phyloP scores from a whole-genome alignment of 2,888 invertebrate species.

The Lepas anatifera region DNA sequence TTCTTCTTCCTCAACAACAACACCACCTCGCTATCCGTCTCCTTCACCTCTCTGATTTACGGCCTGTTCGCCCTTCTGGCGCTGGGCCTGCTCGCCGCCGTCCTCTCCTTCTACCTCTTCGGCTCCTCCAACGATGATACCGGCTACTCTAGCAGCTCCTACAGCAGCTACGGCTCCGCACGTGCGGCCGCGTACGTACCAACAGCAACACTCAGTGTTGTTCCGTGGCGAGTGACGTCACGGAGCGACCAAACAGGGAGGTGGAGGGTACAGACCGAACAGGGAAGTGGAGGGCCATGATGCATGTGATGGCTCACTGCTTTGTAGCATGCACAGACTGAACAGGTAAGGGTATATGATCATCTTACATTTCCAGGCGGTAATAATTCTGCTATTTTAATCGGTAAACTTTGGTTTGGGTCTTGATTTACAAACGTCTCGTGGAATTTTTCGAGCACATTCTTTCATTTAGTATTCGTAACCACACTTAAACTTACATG shows the following conservation, averaged over 20 bases:
- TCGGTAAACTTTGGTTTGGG: too few relatives aligned
- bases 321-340: too few relatives aligned
- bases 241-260: background rate
- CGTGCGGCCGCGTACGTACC: background rate
- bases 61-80: slow-evolving; percentile 1
- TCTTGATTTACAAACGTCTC: too few relatives aligned
- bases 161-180: background rate
- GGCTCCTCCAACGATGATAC: background rate
- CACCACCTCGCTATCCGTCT: slow-evolving; percentile 8
- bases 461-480: too few relatives aligned
- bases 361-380: too few relatives aligned
- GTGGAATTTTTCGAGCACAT: too few relatives aligned
- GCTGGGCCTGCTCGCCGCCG: background rate
- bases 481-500: too few relatives aligned
- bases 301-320: too few relatives aligned
- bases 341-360: too few relatives aligned
- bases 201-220: background rate
- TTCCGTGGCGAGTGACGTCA: background rate
- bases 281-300: too few relatives aligned
- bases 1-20: slow-evolving; percentile 13
- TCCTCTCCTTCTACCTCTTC: background rate
- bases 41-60: background rate
- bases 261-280: background rate
- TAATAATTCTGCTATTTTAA: too few relatives aligned
- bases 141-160: background rate